Conservation (phyloP, 2,113 vertebrate species). For the Candoia aspera region DNA sequence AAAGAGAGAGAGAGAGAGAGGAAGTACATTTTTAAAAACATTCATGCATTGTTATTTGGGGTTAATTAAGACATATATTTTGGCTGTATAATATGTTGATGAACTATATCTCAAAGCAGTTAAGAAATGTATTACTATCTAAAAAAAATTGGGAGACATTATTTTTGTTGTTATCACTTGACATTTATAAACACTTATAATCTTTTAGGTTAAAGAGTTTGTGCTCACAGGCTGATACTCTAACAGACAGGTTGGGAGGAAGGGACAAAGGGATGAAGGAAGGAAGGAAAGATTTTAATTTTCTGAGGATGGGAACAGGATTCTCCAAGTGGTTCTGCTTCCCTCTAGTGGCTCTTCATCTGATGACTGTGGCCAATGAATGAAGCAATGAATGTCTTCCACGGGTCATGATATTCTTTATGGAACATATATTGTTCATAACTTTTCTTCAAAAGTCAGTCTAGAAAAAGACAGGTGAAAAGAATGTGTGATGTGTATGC, state of each 20-base stretch:
- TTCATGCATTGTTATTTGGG: not conserved
- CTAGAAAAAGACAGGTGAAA: too few species aligned
- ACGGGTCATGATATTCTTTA: not conserved
- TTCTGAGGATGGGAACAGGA: not conserved
- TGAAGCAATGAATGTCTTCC: not conserved
- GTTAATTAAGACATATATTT: not conserved
- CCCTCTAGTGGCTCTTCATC: not conserved
- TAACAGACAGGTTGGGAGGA: not conserved
- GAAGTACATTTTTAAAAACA: not conserved
- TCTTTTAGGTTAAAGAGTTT: not conserved
- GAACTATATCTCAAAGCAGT: constrained; percentile 15
- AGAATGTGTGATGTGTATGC: not conserved
- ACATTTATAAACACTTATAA: not conserved
- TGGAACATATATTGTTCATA: not conserved
- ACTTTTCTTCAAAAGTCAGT: not conserved
- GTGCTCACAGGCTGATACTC: not conserved
- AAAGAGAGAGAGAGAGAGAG: not conserved
- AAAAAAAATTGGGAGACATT: not conserved
- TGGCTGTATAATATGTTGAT: not conserved
- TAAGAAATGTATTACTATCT: constrained; percentile 10
- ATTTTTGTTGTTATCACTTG: not conserved
- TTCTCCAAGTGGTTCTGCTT: not conserved
- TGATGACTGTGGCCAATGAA: not conserved
- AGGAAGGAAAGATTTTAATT: not conserved
- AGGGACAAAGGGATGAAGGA: too few species aligned